Conservation (phyloP, 2,888 invertebrate species). For the Parasteatoda lunata region DNA sequence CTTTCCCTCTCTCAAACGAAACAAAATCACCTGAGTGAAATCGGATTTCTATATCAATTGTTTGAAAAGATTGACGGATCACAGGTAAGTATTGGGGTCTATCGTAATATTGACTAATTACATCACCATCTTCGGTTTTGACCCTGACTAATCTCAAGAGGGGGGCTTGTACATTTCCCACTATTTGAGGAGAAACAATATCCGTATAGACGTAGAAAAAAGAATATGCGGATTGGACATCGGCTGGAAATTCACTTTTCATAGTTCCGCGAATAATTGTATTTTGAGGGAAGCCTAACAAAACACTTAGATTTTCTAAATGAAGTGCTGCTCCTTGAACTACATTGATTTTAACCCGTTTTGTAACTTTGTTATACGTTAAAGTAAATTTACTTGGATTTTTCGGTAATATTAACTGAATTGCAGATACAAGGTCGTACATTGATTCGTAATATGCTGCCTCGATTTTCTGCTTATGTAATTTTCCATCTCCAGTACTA, state of each 20-base stretch:
- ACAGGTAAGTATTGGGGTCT: too few species aligned
- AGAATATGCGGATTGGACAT: background rate
- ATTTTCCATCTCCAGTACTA: background rate
- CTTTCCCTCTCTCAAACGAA: too few species aligned
- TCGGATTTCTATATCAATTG: too few species aligned
- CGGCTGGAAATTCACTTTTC: background rate
- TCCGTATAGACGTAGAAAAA: background rate
- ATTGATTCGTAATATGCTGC: background rate
- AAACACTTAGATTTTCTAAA: background rate
- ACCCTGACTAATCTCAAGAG: background rate
- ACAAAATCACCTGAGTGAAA: too few species aligned
- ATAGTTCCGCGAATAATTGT: background rate
- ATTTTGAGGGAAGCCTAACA: background rate
- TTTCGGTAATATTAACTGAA: background rate
- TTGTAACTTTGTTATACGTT: background rate
- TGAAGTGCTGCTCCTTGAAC: background rate
- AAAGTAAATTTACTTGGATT: background rate
- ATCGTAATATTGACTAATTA: background rate
- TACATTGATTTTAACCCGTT: background rate
- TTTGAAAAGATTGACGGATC: too few species aligned
- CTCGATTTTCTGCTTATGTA: background rate
- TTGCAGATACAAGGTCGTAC: background rate
- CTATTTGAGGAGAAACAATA: slow-evolving; percentile 17
- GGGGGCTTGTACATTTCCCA: slow-evolving; percentile 11
- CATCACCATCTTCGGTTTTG: background rate